These are phyloP conservation scores for Psilanteris sp. DNA, from an alignment of 1,140 invertebrate genomes.

Conservation along the genomic window DNA sequence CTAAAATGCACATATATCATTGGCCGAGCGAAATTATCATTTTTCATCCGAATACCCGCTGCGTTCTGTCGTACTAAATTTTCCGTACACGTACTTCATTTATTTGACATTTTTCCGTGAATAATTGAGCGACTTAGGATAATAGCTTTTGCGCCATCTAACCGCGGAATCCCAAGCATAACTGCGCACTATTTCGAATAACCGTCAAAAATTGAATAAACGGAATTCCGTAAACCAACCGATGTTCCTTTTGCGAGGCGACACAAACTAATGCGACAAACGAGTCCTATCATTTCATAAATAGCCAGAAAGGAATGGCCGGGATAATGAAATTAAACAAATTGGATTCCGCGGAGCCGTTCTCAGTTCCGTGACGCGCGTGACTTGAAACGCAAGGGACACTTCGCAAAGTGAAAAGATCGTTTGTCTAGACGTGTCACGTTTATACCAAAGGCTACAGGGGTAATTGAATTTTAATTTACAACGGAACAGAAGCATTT, in stretches of 20 bases:
- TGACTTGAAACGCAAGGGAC: slow-evolving; percentile 48
- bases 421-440: slow-evolving; percentile 45
- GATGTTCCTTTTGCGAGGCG: background rate
- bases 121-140: too few species aligned
- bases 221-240: too few species aligned
- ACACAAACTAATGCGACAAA: background rate
- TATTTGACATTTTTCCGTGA: too few species aligned
- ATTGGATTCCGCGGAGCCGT: slow-evolving; percentile 33
- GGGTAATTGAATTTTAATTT: slow-evolving; percentile 55
- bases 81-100: too few species aligned
- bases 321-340: slow-evolving; percentile 45
- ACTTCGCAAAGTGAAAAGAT: slow-evolving; percentile 22
- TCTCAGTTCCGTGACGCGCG: slow-evolving; percentile 35
- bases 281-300: slow-evolving; percentile 23
- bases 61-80: too few species aligned
- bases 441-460: slow-evolving; percentile 22
- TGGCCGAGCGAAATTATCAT: too few species aligned
- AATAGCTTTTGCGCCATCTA: too few species aligned
- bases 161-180: too few species aligned
- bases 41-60: too few species aligned
- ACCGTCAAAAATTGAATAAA: too few species aligned
- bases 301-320: slow-evolving; percentile 18
- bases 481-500: slow-evolving; percentile 32
- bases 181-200: too few species aligned
- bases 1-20: too few species aligned